These are phyloP conservation scores for Mixornis gularis DNA, from an alignment of 2,113 vertebrate genomes.

Conservation along the genomic window DNA sequence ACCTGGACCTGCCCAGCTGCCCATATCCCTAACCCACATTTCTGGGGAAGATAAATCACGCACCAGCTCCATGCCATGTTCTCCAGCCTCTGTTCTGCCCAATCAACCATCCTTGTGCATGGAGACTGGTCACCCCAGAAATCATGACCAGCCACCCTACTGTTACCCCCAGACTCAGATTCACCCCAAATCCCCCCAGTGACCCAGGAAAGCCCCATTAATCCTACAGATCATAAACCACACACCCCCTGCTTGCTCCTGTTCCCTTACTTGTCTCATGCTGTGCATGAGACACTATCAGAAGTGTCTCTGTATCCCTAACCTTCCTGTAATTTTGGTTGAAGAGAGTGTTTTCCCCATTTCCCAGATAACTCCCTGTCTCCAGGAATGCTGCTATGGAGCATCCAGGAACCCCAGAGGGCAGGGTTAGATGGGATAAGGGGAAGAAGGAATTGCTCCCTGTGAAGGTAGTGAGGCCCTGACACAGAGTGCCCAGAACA, in stretches of 20 bases:
- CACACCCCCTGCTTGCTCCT: too few relatives aligned
- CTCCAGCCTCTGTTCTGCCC: background rate
- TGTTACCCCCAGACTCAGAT: background rate
- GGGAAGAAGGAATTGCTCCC: background rate
- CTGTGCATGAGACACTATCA: background rate
- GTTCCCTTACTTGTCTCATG: background rate
- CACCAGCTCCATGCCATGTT: background rate
- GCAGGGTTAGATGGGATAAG: background rate
- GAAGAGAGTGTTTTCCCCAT: background rate
- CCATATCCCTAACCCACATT: rapidly evolving
- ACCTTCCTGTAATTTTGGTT: background rate
- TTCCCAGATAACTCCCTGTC: background rate
- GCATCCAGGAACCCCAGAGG: background rate
- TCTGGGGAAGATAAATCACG: background rate
- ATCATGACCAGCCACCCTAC: background rate
- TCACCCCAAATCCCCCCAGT: background rate
- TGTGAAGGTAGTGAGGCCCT: background rate
- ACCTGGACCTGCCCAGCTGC: background rate
- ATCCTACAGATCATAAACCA: background rate
- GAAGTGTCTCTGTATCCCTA: background rate
- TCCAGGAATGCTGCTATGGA: background rate
- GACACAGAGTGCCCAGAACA: background rate
- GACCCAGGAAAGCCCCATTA: background rate
- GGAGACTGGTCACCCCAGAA: background rate
- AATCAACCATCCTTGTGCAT: background rate